phyloP scores from a whole-genome alignment of 64 coral and sea anemone species.

The Pocillopora verrucosa region DNA sequence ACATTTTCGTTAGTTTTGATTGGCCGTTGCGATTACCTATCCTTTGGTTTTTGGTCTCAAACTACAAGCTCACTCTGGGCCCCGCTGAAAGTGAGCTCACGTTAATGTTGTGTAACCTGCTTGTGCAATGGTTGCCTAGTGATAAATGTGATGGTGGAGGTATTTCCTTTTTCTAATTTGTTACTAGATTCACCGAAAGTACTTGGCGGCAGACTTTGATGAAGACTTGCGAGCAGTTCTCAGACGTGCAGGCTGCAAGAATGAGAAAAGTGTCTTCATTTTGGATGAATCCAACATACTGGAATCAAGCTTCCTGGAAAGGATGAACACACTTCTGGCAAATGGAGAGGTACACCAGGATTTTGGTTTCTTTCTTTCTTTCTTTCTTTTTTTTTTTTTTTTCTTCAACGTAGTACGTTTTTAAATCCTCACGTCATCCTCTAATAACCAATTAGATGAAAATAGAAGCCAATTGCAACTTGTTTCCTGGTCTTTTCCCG shows the following conservation, averaged over 20 bases:
- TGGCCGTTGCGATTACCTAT: no score
- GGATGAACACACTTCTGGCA: constrained; percentile 98
- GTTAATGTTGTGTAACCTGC: no score
- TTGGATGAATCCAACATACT: constrained; percentile 98
- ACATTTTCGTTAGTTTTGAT: not conserved
- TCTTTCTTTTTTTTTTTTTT: not conserved
- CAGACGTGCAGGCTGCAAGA: constrained; percentile 92
- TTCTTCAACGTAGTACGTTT: not conserved
- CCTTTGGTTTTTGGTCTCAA: no score
- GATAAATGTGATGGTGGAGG: not conserved
- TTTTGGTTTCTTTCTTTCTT: not conserved
- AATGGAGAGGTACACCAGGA: constrained; percentile 84
- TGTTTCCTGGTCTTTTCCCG: no score
- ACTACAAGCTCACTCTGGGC: no score
- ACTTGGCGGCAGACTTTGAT: constrained; percentile 88
- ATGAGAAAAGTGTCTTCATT: constrained; percentile 97
- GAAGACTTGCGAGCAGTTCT: constrained; percentile 92
- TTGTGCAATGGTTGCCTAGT: no score
- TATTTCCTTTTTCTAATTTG: not conserved
- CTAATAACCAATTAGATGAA: no score
- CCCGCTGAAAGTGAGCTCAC: no score
- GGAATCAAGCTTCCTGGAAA: constrained; percentile 96
- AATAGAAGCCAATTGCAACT: no score
- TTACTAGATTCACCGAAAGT: constrained; percentile 97
- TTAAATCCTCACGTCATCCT: no score